Evolutionary conservation across 2,113 vertebrate species (phyloP).

Genomic region (Agapornis roseicollis): DNA sequence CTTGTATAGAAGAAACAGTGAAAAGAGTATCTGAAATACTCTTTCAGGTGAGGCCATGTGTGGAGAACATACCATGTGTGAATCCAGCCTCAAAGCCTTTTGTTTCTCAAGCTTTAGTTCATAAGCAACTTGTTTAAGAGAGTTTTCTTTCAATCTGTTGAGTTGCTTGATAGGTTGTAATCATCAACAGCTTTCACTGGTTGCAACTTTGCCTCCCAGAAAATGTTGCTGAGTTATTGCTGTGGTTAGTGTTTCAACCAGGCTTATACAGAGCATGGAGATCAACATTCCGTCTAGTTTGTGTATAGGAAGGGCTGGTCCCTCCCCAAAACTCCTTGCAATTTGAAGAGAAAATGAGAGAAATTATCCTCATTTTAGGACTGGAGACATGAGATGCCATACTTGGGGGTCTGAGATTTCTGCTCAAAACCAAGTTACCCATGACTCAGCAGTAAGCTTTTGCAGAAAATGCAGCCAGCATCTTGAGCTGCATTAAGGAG

Average conservation of each 20-base stretch:
- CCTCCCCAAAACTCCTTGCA: neutral
- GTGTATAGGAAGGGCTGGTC: neutral
- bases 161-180: neutral
- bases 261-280: neutral
- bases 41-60: neutral
- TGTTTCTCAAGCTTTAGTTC: neutral
- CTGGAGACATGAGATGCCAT: neutral
- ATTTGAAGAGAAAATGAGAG: neutral
- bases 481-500: neutral
- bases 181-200: slow-evolving; percentile 9
- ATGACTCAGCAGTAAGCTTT: neutral
- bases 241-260: neutral
- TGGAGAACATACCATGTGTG: neutral
- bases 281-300: neutral
- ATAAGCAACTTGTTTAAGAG: neutral
- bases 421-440: neutral
- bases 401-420: neutral
- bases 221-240: neutral
- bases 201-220: neutral
- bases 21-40: neutral
- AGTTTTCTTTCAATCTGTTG: neutral
- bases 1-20: slow-evolving; percentile 5
- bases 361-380: neutral
- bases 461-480: neutral
- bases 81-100: neutral